Percentiles rank a stretch among this genome's conserved stretches.
These are phyloP conservation scores for Caenorhabditis doughertyi DNA, from an alignment of 2,888 invertebrate species.

Conservation along the genomic window DNA sequence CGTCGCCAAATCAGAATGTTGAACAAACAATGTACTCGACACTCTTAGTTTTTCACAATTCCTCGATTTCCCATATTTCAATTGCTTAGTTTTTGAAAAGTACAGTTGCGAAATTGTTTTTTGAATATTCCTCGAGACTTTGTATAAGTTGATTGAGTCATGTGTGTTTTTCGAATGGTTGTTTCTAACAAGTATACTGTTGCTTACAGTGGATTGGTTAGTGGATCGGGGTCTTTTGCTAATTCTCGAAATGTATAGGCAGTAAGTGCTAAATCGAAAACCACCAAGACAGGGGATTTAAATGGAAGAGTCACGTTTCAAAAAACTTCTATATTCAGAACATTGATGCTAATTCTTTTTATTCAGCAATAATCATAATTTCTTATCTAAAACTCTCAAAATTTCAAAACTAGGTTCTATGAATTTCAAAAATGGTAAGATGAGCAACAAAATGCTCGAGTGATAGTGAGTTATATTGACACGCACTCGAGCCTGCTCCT, in stretches of 20 bases:
- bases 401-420: not conserved
- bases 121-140: not conserved
- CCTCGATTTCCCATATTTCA: constrained; percentile 23
- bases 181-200: no score
- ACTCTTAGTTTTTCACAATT: constrained; percentile 45
- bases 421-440: not conserved
- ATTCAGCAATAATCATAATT: no score
- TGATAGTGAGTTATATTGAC: constrained; percentile 55
- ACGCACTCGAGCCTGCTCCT: constrained; percentile 48
- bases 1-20: constrained; percentile 60
- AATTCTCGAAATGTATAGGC: no score
- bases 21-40: constrained; percentile 60
- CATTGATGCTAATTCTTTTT: no score
- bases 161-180: no score
- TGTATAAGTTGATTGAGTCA: not conserved
- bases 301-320: no score
- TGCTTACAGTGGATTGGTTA: no score
- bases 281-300: no score
- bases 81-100: not conserved
- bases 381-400: no score
- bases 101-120: constrained; percentile 45
- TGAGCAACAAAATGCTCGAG: constrained; percentile 6
- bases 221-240: no score
- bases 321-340: no score
- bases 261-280: no score